Base-by-base conservation (phyloP, 2,113 vertebrate species). In the Narcine bancroftii region DNA sequence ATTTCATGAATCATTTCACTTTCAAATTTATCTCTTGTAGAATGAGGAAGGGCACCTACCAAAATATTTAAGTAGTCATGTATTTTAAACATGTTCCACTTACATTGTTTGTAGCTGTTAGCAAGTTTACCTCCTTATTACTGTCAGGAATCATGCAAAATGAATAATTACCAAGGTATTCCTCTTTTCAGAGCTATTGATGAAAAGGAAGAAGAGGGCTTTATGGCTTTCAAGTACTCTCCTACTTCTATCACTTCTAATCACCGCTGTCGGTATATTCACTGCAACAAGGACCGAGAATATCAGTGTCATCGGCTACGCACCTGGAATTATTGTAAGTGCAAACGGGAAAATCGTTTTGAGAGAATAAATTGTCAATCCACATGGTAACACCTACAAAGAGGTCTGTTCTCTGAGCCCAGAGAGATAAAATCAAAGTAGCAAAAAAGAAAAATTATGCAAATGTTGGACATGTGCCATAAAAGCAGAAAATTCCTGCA, bases 261-360 rank as follows among this genome's bases (percentile, higher is more conserved):
- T 95, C 92, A 93, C 95, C 77, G 94, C 93, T 77, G 92, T 96
- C 71, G 96, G 96, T 3, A 92, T 94, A 92, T 96, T 95, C 94
- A 94, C 93, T 33, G 94, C 94, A 0, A 96, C 95, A 2, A 93
- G 93, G 0, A 94, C 95, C 42, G 95, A 96, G 93, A 96, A 95
- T 92, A 92, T 96, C 92, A 93, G 87, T 3, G 93, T 96, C 85
- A 94, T 94, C 2, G 95, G 96, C 53, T 96, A 95, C 66, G 36
- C 29, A 45, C 95, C 96, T 63, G 96, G 96, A 92, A 92, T 95
- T 33, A 94, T 95, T 92, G 96, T 96, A 92, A 95, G 95, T 93
- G 7, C 11, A 69, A 66, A 66, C 26, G 36, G 65, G 36, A 60
- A 87, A 66, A 11, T 26, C 60, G 15, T 39, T 60, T 0, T 1